Evolutionary conservation across 2,888 invertebrate species (phyloP), one percentile per base, ranked within the genome.

Genomic region (Heliconius sara): DNA sequence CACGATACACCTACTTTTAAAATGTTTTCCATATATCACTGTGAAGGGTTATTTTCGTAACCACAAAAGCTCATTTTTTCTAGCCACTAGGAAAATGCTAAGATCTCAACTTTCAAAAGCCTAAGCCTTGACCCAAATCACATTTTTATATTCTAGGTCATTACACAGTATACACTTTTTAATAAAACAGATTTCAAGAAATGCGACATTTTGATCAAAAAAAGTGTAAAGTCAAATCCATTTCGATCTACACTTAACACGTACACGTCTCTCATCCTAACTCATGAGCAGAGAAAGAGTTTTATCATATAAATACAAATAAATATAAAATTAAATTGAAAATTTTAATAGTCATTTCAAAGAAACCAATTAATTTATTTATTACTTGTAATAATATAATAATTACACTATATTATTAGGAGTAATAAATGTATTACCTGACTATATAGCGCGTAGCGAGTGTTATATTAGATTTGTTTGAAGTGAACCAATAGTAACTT

Each of bases 91-190:
- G 70, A 80, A 74, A 79, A 77, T 60, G 57, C 67, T 34, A 70
- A 78, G 70, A 78, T 68, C 63, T 70, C 72, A 66, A 68, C 76
- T 76, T 80, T 78, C 76, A 81, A 81, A 80, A 81, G 78, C 75
- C 66, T 68, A 76, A 80, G 72, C 81, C 79, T 76, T 81, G 80
- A 80, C 81, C 80, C 65, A 70, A 79, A 79, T 71, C 47, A 77
- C 73, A 68, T 52, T 65, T 43, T 71, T 77, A 67, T 72, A 75
- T 75, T 75, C 60, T 66, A 74, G 78, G 66, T 39, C 66, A 79
- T 78, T 73, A 73, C 73, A 73, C 60, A 73, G 27, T 73, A 60
- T 73, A 60, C 60, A 73, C n/a, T 73, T 60, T 39, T 60, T 39
- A 60, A 34, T 73, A 73, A 60, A 73, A 57, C n/a, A 73, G 6